Base-by-base conservation (phyloP, 2,888 invertebrate species). In the Calameuta idolon region DNA sequence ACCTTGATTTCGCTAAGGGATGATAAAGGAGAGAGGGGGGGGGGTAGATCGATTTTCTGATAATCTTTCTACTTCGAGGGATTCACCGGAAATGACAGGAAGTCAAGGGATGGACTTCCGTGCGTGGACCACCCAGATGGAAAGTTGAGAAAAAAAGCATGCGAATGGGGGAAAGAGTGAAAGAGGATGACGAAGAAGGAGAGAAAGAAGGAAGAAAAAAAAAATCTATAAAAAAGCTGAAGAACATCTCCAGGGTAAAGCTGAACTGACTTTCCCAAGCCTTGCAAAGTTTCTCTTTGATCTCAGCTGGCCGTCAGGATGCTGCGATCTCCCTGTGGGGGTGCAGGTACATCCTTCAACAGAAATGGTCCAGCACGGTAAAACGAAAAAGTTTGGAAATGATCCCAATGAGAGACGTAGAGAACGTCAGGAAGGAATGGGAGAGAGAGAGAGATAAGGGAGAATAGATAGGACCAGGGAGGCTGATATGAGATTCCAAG, bases 221-320 rank as follows among this genome's bases (percentile, higher is more conserved):
- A 55, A 55, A 55, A 55, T 23, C 9, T 23, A 55, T 2, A 9
- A 55, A 23, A 9, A 55, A 55, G 55, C 23, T 9, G 55, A 55
- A 55, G 9, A 55, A 23, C 2, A 15, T 55, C 9, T 55, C 55
- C 55, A 9, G 55, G 55, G 23, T 55, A 55, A 40, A 55, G 2
- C 55, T 55, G 55, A 23, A 55, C 55, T 23, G 55, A 55, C 55
- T 55, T 55, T 23, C 3, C 71, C 71, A 33, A 12, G 11, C 34
- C 71, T 31, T 71, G 71, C 12, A 31, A 71, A 71, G 12, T 71
- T 71, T 4, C 71, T 31, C 71, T 71, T 71, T 71, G 71, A 71
- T 71, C 71, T 71, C 3, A 5, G 33, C 34, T 31, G 15, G 31
- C 23, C 34, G 31, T 15, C 34, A 31, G 34, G 12, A 71, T 31